Conservation (phyloP, 2,888 invertebrate species). For the Gastracanthus pulcherrimus region DNA sequence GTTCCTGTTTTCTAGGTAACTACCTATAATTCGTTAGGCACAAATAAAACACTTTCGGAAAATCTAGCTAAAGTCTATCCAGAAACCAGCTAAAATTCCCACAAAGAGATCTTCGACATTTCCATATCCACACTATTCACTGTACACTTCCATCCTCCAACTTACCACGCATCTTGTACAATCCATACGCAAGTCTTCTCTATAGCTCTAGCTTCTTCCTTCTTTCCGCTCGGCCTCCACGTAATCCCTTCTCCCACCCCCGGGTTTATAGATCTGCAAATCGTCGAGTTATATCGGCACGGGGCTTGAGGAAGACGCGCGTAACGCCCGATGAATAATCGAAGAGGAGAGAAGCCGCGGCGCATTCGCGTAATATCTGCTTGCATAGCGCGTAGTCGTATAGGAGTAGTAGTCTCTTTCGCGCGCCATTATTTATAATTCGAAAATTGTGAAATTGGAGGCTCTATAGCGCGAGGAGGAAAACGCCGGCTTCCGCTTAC, state of each 20-base stretch:
- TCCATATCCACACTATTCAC: no score
- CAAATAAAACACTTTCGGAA: no score
- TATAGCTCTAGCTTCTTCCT: not conserved
- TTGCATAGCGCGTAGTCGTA: not conserved
- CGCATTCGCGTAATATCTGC: not conserved
- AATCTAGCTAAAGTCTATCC: not conserved
- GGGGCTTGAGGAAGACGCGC: not conserved
- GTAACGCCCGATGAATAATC: slow-evolving; percentile 48
- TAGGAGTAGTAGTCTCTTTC: not conserved
- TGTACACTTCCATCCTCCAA: no score
- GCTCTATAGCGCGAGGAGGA: not conserved
- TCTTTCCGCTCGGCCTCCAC: no score
- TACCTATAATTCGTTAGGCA: no score
- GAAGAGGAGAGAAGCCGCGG: not conserved
- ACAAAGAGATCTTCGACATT: not conserved
- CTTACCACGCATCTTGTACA: no score
- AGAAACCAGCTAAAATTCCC: not conserved
- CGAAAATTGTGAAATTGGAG: slow-evolving; percentile 39
- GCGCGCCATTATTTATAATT: slow-evolving; percentile 46
- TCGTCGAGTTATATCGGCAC: not conserved
- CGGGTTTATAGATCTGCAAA: slow-evolving; percentile 39
- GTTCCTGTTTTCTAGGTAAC: no score
- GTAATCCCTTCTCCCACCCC: not conserved
- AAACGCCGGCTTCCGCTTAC: slow-evolving; percentile 1
- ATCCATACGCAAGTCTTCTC: not conserved